Percentiles rank a stretch among this genome's conserved stretches.
These are phyloP conservation scores for Silurus meridionalis DNA, from an alignment of 2,113 vertebrate species.

Conservation along the genomic window DNA sequence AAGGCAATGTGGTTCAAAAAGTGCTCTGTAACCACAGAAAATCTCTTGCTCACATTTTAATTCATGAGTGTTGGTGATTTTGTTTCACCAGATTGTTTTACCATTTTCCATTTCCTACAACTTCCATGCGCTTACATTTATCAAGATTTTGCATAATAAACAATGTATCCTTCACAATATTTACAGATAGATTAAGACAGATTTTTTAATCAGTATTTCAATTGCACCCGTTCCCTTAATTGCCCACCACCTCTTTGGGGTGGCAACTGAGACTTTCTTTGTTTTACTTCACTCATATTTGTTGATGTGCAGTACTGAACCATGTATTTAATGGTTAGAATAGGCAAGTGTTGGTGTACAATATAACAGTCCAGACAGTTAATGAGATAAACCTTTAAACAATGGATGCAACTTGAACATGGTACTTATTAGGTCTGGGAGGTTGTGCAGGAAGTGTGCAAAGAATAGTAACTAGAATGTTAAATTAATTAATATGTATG, in stretches of 20 bases:
- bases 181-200: constrained; percentile 10
- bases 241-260: too few species aligned
- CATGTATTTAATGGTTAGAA: too few species aligned
- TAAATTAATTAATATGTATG: too few species aligned
- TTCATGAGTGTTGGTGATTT: constrained; percentile 61
- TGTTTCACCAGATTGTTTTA: constrained; percentile 31
- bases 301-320: too few species aligned
- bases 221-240: neutral
- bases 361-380: too few species aligned
- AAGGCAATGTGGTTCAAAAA: constrained; percentile 68
- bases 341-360: too few species aligned
- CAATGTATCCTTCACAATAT: constrained; percentile 11
- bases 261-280: too few species aligned
- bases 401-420: too few species aligned
- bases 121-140: constrained; percentile 31
- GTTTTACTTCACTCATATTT: neutral
- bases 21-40: constrained; percentile 24
- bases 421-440: too few species aligned
- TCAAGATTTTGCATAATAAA: constrained; percentile 38
- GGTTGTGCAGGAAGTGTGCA: too few species aligned
- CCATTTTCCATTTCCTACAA: neutral
- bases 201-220: constrained; percentile 10
- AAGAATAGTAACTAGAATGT: too few species aligned
- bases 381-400: too few species aligned
- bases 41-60: constrained; percentile 57